Evolutionary conservation across 2,113 vertebrate species (phyloP), one percentile per base, ranked within the genome.

Genomic region (Bujurquina vittata): DNA sequence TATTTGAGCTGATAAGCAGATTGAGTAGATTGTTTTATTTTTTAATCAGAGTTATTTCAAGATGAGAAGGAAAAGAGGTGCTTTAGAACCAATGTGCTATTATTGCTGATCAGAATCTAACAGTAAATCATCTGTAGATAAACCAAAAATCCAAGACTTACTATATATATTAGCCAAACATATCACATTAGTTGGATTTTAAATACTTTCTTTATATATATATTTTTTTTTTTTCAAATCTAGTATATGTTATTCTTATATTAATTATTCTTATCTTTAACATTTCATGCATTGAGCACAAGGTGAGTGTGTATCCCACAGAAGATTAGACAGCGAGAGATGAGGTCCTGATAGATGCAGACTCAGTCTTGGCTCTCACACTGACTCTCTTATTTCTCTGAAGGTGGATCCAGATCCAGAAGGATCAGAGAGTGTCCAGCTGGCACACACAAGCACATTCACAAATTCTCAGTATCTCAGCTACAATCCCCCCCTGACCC

Each of bases 291-390:
- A 72, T 26, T 1, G 31, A 74, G 69, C 80, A 88, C 18, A 26
- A 84, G 82, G 77, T 78, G 73, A 73, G 86, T 40, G 55, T 18
- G 73, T 87, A 79, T 80, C 84, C 78, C 35, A 55, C 1, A 12
- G 15, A 80, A 58, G 80, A 86, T 87, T 74, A 72, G 46, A 52
- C 3, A 31, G 65, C 54, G 40, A 46, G 77, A 75, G 52, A 77
- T 26, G 85, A 87, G 65, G 63, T 63, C 59, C 83, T 84, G 92
- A 87, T 73, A 54, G 91, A 83, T 80, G 81, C 81, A 85, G 61
- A 77, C 72, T 89, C 76, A 85, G 85, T 77, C 63, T 84, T 88
- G 85, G 87, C 79, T 81, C 7, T 1, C 17, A 56, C 49, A 54
- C 77, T 29, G 46, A 22, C 18, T 29, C 58, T 85, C 80, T 62